A percentile compares a stretch with the other conserved stretches of the same genome.
Evolutionary conservation across 2,113 vertebrate genomes (phyloP).

Genomic region (Leucopsar rothschildi): DNA sequence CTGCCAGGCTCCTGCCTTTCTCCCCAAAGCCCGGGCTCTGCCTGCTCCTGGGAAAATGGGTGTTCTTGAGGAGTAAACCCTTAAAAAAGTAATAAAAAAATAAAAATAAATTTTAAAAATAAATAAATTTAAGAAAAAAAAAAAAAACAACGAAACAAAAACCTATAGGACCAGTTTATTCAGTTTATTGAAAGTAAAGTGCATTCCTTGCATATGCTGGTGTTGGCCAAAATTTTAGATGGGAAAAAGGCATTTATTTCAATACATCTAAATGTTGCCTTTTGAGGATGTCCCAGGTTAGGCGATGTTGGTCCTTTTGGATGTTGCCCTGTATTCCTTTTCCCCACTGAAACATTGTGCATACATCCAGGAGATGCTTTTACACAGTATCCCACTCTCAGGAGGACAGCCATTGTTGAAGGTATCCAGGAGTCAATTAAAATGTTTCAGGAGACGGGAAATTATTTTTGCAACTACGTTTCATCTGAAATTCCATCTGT

Average conservation of each 20-base stretch:
- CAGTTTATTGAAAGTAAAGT: background rate
- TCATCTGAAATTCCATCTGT: background rate
- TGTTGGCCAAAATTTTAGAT: background rate
- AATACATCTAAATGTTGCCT: background rate
- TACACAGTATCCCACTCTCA: fast-evolving
- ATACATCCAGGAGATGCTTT: background rate
- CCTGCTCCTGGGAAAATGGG: background rate
- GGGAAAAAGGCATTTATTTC: background rate
- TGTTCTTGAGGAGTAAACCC: background rate
- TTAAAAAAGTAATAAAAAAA: no score
- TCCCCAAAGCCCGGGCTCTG: background rate
- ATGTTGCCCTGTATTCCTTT: background rate
- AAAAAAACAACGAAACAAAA: background rate
- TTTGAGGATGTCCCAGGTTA: background rate
- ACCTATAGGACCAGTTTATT: background rate
- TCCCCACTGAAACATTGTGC: background rate
- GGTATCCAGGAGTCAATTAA: background rate
- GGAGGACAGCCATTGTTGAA: background rate
- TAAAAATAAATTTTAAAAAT: no score
- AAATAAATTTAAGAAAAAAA: no score
- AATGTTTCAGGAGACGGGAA: background rate
- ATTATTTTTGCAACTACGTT: background rate
- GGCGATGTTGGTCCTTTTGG: background rate
- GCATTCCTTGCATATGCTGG: background rate
- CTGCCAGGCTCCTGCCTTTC: background rate